Evolutionary conservation across 2,797 vertebrate genomes (phyloP).

Genomic region (Pachyuromys duprasi): DNA sequence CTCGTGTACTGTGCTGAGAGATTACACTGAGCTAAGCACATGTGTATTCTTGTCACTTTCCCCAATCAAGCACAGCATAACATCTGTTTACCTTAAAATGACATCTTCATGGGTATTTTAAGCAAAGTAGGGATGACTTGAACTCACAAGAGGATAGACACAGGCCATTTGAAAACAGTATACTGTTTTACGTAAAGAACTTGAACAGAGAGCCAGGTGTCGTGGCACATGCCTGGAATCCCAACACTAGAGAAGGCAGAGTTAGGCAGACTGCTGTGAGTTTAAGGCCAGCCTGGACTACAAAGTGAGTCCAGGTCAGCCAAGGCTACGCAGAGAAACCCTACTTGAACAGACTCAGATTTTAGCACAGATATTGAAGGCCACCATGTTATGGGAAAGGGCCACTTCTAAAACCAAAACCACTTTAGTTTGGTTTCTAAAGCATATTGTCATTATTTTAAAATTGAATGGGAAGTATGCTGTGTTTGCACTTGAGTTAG

Average conservation of each 20-base stretch:
- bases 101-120: neutral
- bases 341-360: neutral
- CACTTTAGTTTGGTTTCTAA: neutral
- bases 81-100: neutral
- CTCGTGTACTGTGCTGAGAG: neutral
- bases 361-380: neutral
- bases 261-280: no score
- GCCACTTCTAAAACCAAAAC: neutral
- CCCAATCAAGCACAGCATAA: no score
- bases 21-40: neutral
- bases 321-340: no score
- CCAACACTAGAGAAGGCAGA: no score
- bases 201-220: no score
- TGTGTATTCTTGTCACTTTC: neutral
- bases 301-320: no score
- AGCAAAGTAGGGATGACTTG: neutral
- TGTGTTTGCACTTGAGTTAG: neutral
- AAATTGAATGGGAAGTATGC: neutral
- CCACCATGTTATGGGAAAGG: neutral
- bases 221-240: no score
- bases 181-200: neutral
- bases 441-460: neutral
- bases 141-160: neutral
- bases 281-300: no score
- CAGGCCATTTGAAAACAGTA: neutral